A percentile compares a stretch with the other conserved stretches of the same genome.
phyloP scores from a whole-genome alignment of 2,113 vertebrate species.

The Eulacestoma nigropectus region DNA sequence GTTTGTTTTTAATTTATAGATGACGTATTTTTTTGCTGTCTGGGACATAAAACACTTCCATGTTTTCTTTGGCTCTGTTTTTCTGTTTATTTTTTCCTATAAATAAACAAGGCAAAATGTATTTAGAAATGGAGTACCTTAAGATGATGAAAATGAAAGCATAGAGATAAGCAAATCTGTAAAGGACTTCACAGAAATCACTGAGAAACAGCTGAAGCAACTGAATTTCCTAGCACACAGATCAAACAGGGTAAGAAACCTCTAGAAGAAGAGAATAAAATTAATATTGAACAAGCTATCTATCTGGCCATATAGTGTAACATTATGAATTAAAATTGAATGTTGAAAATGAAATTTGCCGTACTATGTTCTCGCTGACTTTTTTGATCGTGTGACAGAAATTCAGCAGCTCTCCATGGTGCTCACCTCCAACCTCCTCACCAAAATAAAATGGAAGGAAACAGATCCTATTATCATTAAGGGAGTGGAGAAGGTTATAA shows the following conservation, averaged over 20 bases:
- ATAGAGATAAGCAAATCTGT: neutral
- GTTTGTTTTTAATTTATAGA: neutral
- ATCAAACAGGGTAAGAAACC: neutral
- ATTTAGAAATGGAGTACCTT: neutral
- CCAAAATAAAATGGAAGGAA: neutral
- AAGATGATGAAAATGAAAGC: neutral
- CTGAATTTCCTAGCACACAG: neutral
- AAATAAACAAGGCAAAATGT: neutral
- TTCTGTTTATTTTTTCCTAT: neutral
- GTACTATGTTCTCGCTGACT: neutral
- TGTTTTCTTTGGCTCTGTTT: neutral
- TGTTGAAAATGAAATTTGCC: neutral
- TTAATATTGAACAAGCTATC: neutral
- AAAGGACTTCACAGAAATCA: neutral
- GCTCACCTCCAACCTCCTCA: neutral
- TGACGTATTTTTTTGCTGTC: neutral
- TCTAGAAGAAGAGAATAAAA: neutral
- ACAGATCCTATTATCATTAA: neutral
- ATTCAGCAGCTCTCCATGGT: neutral
- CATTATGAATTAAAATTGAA: neutral
- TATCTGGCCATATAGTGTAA: neutral
- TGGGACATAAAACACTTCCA: neutral
- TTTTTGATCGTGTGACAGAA: neutral
- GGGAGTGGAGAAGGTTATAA: neutral
- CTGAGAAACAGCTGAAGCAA: neutral